Conservation (phyloP, 1,140 invertebrate genomes). For the Neodiprion virginianus region DNA sequence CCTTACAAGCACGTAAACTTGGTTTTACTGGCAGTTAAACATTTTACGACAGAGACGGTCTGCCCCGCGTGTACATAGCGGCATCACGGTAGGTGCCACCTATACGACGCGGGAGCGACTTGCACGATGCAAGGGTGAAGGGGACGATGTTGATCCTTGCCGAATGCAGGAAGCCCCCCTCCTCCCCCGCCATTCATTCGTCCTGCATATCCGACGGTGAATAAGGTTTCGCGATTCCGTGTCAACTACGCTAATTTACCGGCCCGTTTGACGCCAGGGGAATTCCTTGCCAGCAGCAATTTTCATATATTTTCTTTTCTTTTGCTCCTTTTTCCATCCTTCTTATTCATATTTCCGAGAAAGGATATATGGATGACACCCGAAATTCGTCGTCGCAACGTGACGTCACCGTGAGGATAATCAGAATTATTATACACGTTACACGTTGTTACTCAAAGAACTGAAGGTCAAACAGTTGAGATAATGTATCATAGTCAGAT, state of each 20-base stretch:
- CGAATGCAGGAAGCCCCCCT: not conserved
- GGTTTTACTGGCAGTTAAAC: slow-evolving; percentile 61
- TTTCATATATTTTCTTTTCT: too few species aligned
- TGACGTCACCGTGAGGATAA: too few species aligned
- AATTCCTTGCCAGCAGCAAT: not conserved
- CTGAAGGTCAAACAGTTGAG: too few species aligned
- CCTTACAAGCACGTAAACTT: slow-evolving; percentile 61
- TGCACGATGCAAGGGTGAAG: not conserved
- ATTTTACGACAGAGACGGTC: slow-evolving; percentile 58
- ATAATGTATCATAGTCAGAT: too few species aligned
- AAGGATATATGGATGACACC: too few species aligned
- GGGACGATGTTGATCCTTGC: slow-evolving; percentile 18
- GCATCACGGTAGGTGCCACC: not conserved
- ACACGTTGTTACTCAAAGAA: too few species aligned
- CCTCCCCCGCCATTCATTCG: not conserved
- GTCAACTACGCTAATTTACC: slow-evolving; percentile 46
- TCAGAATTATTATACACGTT: too few species aligned
- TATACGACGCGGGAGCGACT: not conserved
- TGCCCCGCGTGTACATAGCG: slow-evolving; percentile 30
- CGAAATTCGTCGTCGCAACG: too few species aligned
- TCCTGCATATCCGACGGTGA: not conserved
- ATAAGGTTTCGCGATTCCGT: not conserved
- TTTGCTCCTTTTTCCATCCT: too few species aligned
- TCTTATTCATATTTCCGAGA: too few species aligned
- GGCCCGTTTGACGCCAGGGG: slow-evolving; percentile 34